Evolutionary conservation across 2,888 invertebrate genomes (phyloP), one percentile per base, ranked within the genome.

Genomic region (Acrobasis suavella): DNA sequence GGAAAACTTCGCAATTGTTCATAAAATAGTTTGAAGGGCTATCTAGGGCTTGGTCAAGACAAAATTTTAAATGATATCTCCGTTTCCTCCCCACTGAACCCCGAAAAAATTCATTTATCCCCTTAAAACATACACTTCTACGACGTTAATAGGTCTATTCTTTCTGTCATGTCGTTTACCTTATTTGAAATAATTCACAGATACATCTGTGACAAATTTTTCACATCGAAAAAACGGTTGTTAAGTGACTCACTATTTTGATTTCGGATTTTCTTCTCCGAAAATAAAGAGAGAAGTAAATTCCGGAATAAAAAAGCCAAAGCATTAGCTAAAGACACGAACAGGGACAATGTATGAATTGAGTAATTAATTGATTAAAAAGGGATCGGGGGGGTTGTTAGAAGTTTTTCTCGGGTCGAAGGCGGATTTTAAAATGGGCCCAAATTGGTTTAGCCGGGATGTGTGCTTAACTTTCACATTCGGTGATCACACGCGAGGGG

Each of bases 301-400:
- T 32, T 32, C 32, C 32, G 32, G 32, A 32, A 32, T 32, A 32
- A 32, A 32, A 32, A 32, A 32, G 32, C 32, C 32, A 32, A 32
- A 32, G 42, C n/a, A 54, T 61, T 65, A 64, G 62, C 64, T 67
- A 63, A 65, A 64, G 60, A 73, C 76, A 72, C 76, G 49, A 62
- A 75, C 73, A 69, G 72, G 74, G 72, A 85, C 85, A 85, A 84
- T 85, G 81, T 78, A 79, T 80, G 78, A 80, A 85, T 83, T 76
- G 84, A 78, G 82, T 88, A 88, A 88, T 89, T 88, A 89, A 88
- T 89, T 89, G 87, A 89, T 89, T 86, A 85, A 87, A 87, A 89
- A 85, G 89, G 88, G 87, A 81, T 76, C 77, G 71, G 75, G 72
- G 81, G 78, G 80, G 85, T 89, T 89, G 86, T 88, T 87, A 87